phyloP scores from a whole-genome alignment of 2,797 vertebrate genomes.

The Nannoperca australis region DNA sequence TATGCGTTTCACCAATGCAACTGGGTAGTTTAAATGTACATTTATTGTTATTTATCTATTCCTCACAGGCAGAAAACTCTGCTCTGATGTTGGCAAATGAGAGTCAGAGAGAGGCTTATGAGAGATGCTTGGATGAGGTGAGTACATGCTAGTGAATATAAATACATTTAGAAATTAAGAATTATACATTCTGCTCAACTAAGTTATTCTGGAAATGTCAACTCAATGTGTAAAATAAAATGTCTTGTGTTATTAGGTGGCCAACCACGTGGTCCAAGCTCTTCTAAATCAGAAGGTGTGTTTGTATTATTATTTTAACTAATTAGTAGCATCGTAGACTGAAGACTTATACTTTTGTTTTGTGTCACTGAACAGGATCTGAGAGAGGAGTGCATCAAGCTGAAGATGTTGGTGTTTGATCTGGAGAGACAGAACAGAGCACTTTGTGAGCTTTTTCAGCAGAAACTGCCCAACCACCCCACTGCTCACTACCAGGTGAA shows the following conservation, averaged over 20 bases:
- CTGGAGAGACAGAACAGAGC: conserved; percentile 96
- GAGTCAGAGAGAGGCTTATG: conserved; percentile 95
- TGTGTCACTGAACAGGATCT: conserved; percentile 87
- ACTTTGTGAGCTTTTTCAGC: conserved; percentile 94
- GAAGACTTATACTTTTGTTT: neutral
- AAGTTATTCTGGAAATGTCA: accelerated
- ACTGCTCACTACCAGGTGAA: conserved; percentile 91
- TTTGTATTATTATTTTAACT: neutral
- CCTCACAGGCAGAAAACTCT: conserved; percentile 91
- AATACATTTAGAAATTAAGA: neutral
- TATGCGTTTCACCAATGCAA: neutral
- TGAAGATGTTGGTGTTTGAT: conserved; percentile 96
- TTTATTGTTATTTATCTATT: neutral
- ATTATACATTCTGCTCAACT: neutral
- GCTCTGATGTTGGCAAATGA: conserved; percentile 94
- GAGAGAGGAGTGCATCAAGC: conserved; percentile 96
- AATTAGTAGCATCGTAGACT: neutral
- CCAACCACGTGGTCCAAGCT: conserved; percentile 96
- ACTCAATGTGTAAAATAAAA: neutral
- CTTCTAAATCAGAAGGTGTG: conserved; percentile 92
- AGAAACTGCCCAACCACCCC: conserved; percentile 92
- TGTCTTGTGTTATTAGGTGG: conserved; percentile 82
- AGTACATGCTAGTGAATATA: conserved; percentile 26
- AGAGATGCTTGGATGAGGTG: conserved; percentile 94
- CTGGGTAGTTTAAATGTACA: neutral